Base-by-base conservation (phyloP, 2,113 vertebrate genomes). In the Regulus satrapa region DNA sequence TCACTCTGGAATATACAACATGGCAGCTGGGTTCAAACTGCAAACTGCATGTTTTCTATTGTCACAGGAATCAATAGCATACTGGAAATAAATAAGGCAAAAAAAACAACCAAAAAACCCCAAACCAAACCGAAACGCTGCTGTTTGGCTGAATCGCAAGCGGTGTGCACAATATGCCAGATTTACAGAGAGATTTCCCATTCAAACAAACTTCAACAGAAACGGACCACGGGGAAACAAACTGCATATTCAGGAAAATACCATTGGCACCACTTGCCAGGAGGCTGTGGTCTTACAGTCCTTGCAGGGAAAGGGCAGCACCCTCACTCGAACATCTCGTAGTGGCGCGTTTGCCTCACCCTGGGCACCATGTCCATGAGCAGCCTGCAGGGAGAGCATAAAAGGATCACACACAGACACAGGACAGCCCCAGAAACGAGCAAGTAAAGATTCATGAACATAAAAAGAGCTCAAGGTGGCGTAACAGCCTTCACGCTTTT, bases 321-420 rank as follows among this genome's bases (percentile, higher is more conserved):
- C 52, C 77, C 61, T 99, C 98, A 99, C 97, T 99, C 99, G 48
- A 99, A 99, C 96, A 99, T 99, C 92, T 99, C 99, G 9, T 99
- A 99, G 96, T 99, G 98, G 75, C 98, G 98, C 0, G 99, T 99
- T 90, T 99, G 99, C 97, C 98, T 98, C 75, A 99, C 98, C 2
- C 99, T 98, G 38, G 99, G 99, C 16, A 99, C 97, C 99, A 99
- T 99, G 64, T 99, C 99, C 13, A 98, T 94, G 90, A 99, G 98
- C 85, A 99, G 97, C 96, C 99, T 99, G 98, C 48, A 32, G 82
- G 68, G 56, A 62, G 92, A 38, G 97, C 40, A 78, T 34, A 94
- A 94, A 21, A 24, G 0, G 6, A 10, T 46, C 76, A 54, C 4
- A 34, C 26, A 78, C 28, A 45, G 25, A 11, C 43, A 58, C 11